Conservation (phyloP, 2,113 vertebrate genomes). For the Oncorhynchus masou region DNA sequence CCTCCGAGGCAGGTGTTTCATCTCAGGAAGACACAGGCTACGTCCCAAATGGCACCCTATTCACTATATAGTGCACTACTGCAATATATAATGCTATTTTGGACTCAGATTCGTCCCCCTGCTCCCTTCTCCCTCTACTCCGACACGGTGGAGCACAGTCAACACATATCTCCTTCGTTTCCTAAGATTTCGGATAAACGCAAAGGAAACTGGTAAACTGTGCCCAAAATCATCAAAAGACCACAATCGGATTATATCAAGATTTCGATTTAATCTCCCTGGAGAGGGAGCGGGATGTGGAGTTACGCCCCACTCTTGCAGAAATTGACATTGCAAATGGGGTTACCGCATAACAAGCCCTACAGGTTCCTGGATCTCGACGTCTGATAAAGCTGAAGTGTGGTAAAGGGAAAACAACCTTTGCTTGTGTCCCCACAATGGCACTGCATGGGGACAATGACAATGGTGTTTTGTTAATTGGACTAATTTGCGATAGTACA, state of each 20-base stretch:
- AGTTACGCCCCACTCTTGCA: conserved; percentile 32
- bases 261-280: conserved; percentile 33
- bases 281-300: conserved; percentile 22
- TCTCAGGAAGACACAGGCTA: not conserved
- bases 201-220: conserved; percentile 13
- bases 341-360: conserved; percentile 27
- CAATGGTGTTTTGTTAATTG: too few species aligned
- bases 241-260: conserved; percentile 28
- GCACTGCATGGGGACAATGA: not conserved
- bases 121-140: conserved; percentile 1
- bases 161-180: not conserved
- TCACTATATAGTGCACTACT: too few species aligned
- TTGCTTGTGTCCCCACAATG: not conserved
- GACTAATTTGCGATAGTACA: not conserved
- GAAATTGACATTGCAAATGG: conserved; percentile 26
- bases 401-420: not conserved
- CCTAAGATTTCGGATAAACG: conserved; percentile 28
- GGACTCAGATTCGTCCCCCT: too few species aligned
- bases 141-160: not conserved
- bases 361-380: not conserved
- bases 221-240: conserved; percentile 40
- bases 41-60: too few species aligned
- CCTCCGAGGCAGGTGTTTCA: conserved; percentile 7
- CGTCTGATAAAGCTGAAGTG: not conserved
- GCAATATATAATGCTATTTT: too few species aligned